Evolutionary conservation across 2,888 invertebrate genomes (phyloP).

Genomic region (Ceramica pisi): DNA sequence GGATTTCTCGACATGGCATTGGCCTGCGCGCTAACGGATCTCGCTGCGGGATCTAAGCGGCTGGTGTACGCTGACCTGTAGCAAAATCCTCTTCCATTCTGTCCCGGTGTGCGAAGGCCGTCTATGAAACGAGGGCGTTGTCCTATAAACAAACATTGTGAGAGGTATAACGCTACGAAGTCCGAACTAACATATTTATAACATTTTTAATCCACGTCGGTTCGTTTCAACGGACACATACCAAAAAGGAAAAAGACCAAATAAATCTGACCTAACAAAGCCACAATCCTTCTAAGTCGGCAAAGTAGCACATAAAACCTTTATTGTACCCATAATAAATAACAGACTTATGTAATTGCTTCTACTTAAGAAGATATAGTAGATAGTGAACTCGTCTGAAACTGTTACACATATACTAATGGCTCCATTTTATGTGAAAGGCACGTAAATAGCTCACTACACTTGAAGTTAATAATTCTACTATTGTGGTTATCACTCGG

Average conservation of each 20-base stretch:
- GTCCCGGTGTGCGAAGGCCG: background rate
- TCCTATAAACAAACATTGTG: background rate
- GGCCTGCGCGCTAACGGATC: too few species aligned
- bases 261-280: conserved; percentile 54
- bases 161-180: too few species aligned
- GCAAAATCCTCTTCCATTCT: too few species aligned
- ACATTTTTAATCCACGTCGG: conserved; percentile 3
- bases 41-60: too few species aligned
- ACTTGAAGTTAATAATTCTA: too few species aligned
- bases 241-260: conserved; percentile 31
- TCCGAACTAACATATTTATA: background rate
- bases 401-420: background rate
- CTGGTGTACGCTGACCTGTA: too few species aligned
- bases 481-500: too few species aligned
- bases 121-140: background rate
- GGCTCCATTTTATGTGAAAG: background rate
- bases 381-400: background rate
- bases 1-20: too few species aligned
- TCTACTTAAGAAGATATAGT: conserved; percentile 20
- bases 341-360: conserved; percentile 26
- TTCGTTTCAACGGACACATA: background rate
- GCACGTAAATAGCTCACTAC: background rate
- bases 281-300: conserved; percentile 24
- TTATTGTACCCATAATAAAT: conserved; percentile 38
- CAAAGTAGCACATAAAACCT: conserved; percentile 41